Evolutionary conservation across 2,113 vertebrate genomes (phyloP).

Genomic region (Meleagris gallopavo): DNA sequence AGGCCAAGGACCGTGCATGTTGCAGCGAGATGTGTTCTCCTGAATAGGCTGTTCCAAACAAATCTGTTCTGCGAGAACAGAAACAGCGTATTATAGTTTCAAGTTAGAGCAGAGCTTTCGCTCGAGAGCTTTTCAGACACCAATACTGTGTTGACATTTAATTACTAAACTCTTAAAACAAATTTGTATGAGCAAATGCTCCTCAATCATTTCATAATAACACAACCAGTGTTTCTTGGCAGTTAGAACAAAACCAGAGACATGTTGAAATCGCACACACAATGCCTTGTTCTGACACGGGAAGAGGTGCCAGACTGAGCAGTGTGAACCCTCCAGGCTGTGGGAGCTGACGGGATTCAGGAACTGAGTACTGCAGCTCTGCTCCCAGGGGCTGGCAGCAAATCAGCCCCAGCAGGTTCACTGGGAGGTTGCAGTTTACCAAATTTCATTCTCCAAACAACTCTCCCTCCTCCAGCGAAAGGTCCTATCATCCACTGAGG

Average conservation of each 20-base stretch:
- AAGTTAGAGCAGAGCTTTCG: conserved; percentile 44
- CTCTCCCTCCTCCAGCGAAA: conserved; percentile 4
- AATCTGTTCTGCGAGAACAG: conserved; percentile 21
- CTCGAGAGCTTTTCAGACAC: conserved; percentile 11
- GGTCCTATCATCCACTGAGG: conserved; percentile 33
- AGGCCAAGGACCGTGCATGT: conserved; percentile 35
- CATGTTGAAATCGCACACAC: conserved; percentile 77
- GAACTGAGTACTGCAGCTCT: conserved; percentile 37
- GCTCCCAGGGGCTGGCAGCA: conserved; percentile 55
- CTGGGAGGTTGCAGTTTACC: conserved; percentile 60
- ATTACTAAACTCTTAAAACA: conserved; percentile 72
- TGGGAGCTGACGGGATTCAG: conserved; percentile 51
- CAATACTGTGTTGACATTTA: conserved; percentile 45
- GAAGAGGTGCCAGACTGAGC: conserved; percentile 67
- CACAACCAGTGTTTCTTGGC: conserved; percentile 79
- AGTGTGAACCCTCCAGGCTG: conserved; percentile 58
- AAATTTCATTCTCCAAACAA: conserved; percentile 53
- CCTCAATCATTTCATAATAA: conserved; percentile 75
- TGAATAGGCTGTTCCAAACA: conserved; percentile 30
- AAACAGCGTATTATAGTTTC: conserved; percentile 24
- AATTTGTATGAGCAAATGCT: conserved; percentile 79
- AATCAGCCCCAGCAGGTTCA: conserved; percentile 66
- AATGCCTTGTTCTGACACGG: conserved; percentile 75
- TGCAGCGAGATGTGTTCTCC: conserved; percentile 20
- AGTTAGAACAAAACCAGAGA: conserved; percentile 70